Percentiles rank a stretch among this genome's conserved stretches.
Conservation (phyloP, 2,888 invertebrate species). For the Heteromurus nitidus region DNA sequence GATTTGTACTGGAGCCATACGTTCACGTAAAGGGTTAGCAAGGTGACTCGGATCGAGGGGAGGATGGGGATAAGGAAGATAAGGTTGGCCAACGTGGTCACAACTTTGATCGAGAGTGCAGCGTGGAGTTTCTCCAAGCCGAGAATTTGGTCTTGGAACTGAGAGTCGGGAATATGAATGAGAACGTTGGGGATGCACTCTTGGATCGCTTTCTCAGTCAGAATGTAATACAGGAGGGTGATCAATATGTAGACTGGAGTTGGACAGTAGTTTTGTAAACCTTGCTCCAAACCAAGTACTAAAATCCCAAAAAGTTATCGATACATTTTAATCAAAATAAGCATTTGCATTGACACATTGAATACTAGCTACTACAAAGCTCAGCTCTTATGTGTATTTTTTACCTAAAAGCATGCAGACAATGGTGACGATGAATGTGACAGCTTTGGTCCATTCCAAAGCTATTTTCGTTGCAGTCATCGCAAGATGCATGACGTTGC, state of each 20-base stretch:
- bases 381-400: neutral
- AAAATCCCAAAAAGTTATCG: too few relatives aligned
- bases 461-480: constrained; percentile 89
- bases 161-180: constrained; percentile 54
- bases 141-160: constrained; percentile 63
- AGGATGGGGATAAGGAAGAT: constrained; percentile 78
- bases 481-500: constrained; percentile 85
- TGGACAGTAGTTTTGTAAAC: constrained; percentile 84
- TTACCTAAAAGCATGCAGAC: constrained; percentile 83
- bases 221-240: constrained; percentile 83
- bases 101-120: constrained; percentile 81
- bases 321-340: neutral
- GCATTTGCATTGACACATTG: neutral
- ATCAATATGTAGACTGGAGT: constrained; percentile 81
- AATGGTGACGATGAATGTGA: constrained; percentile 86
- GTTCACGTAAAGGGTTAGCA: constrained; percentile 81
- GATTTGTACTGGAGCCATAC: constrained; percentile 82
- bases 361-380: neutral
- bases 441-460: constrained; percentile 87
- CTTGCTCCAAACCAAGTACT: constrained; percentile 84
- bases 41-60: constrained; percentile 79
- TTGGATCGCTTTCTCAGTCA: constrained; percentile 77
- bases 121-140: constrained; percentile 83
- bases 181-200: constrained; percentile 67
- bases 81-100: constrained; percentile 80